Conservation (phyloP, 2,797 vertebrate genomes). For the Liasis olivaceus region DNA sequence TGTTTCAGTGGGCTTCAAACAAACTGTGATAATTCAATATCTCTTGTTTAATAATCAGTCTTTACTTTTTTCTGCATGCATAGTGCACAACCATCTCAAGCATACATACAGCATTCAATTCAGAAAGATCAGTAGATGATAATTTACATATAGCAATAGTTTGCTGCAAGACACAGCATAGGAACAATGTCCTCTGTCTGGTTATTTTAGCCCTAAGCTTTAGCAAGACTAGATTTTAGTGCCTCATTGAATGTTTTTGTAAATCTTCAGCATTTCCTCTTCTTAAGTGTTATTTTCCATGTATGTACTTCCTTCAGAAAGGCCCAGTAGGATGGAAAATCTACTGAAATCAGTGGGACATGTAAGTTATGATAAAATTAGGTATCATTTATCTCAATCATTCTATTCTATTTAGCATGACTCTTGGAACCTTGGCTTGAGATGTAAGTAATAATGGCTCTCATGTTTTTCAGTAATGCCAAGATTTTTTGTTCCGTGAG, state of each 20-base stretch:
- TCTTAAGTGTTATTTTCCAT: neutral
- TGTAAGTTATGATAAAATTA: neutral
- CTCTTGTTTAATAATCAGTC: neutral
- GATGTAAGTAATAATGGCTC: neutral
- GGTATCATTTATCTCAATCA: neutral
- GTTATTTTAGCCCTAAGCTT: neutral
- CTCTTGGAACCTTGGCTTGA: neutral
- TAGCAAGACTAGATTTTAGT: neutral
- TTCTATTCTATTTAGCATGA: neutral
- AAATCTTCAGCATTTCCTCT: neutral
- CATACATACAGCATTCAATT: neutral
- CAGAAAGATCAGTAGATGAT: neutral
- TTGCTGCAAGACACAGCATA: neutral
- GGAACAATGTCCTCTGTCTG: neutral
- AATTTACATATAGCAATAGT: neutral
- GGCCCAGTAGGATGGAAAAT: neutral
- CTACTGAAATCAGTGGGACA: neutral
- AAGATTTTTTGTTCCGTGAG: neutral
- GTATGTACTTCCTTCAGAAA: neutral
- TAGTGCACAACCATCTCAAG: neutral
- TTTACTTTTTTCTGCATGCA: neutral
- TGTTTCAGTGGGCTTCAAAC: neutral
- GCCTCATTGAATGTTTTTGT: neutral
- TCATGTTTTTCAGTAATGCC: neutral
- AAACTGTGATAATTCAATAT: neutral